Evolutionary conservation across 1,140 invertebrate genomes (phyloP), one percentile per base, ranked within the genome.

Genomic region (Dendroctonus valens): DNA sequence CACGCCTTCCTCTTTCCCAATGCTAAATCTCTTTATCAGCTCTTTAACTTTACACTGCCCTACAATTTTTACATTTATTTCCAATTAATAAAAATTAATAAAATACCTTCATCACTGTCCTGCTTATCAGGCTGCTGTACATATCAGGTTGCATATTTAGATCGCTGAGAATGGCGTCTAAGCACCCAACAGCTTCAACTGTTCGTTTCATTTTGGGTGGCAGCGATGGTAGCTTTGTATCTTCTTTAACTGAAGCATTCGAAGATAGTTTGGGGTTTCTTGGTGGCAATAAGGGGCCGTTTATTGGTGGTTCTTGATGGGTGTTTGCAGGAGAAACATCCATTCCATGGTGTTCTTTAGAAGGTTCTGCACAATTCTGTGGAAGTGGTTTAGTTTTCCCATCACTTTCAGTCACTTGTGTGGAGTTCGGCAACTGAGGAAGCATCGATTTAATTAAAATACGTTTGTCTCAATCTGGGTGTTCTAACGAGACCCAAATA

Each of bases 1-100:
- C 5, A 72, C 69, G 9, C 49, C 60, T 40, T 51, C 60, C 5
- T 69, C 69, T 9, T 52, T 41, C 5, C 44, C 37, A 5, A 64
- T 59, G 46, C 72, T 73, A 51, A 75, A 77, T 63, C 73, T 74
- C n/a, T 74, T 72, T 5, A 77, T 75, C 12, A 77, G 52, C 48
- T 67, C 54, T 67, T 73, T 72, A 0, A 77, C 74, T 50, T 60
- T 60, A 7, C 46, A 26, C 26, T 26, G 26, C 26, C 26, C 26
- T 26, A 26, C 26, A 26, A 26, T 26, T 26, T 26, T 26, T 1
- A 26, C 1, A 1, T 26, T 1, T 26, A 26, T 26, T 26, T 26
- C 26, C 26, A 26, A 26, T 26, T 26, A 26, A 26, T 26, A 26
- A 26, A 26, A 26, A 26, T 26, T 26, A 26, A 26, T 26, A 2